phyloP scores from a whole-genome alignment of 2,888 invertebrate species.

The Drosophila fulvimacula region DNA sequence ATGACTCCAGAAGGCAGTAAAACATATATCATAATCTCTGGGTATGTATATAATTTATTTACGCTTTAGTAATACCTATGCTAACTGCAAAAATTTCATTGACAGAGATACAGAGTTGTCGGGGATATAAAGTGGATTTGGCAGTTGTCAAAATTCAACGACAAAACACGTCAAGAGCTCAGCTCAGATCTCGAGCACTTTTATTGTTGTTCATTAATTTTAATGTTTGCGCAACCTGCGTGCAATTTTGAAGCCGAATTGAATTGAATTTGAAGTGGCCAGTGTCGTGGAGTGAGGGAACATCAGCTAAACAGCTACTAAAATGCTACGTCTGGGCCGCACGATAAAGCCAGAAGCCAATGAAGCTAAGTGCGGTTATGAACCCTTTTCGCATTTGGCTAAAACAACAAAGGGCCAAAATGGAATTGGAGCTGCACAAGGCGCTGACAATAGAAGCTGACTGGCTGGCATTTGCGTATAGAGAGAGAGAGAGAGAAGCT shows the following conservation, averaged over 20 bases:
- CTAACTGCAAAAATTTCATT: not conserved
- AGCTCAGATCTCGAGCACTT: constrained; percentile 38
- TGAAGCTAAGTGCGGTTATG: constrained; percentile 78
- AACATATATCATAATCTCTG: not conserved
- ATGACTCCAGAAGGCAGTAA: not conserved
- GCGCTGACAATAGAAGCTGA: constrained; percentile 14
- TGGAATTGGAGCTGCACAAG: constrained; percentile 25
- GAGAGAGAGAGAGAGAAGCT: constrained; percentile 9
- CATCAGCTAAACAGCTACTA: constrained; percentile 49
- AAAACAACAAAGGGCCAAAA: constrained; percentile 60
- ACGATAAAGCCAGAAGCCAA: constrained; percentile 70
- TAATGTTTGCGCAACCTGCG: constrained; percentile 80
- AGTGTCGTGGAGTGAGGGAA: constrained; percentile 8
- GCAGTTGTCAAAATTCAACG: constrained; percentile 19
- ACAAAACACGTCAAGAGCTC: constrained; percentile 27
- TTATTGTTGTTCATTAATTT: constrained; percentile 84
- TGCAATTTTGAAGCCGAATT: constrained; percentile 54
- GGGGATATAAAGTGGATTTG: not conserved
- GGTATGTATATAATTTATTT: not conserved
- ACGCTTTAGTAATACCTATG: not conserved
- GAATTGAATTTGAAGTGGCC: constrained; percentile 76
- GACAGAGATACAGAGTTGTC: not conserved
- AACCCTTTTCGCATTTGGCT: constrained; percentile 78
- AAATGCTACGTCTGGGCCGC: constrained; percentile 67
- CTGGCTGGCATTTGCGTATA: constrained; percentile 46